A percentile compares a stretch with the other conserved stretches of the same genome.
Evolutionary conservation across 2,888 invertebrate species (phyloP).

Genomic region (Nemurella pictetii): DNA sequence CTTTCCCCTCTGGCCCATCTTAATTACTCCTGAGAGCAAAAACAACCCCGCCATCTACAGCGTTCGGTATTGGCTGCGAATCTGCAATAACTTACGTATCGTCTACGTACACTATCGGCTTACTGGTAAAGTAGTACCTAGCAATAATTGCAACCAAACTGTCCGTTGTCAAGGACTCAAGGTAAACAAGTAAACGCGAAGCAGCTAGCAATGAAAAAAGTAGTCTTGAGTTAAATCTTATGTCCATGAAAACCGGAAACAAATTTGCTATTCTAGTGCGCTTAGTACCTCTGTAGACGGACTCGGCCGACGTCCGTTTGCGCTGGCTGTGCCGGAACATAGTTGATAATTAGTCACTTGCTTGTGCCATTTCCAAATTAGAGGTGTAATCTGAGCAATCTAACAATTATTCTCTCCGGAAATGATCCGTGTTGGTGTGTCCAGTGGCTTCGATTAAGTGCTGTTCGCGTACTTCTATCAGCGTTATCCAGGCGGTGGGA

Average conservation of each 20-base stretch:
- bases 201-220: conserved; percentile 13
- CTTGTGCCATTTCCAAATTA: not conserved
- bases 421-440: not conserved
- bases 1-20: too few species aligned
- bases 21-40: too few species aligned
- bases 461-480: too few species aligned
- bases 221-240: conserved; percentile 18
- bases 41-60: not conserved
- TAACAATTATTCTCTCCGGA: conserved; percentile 1
- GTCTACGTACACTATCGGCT: not conserved
- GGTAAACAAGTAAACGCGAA: conserved; percentile 15
- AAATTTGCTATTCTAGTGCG: conserved; percentile 1
- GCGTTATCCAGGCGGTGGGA: not conserved
- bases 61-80: too few species aligned
- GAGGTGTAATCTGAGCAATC: not conserved
- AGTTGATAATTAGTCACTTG: not conserved
- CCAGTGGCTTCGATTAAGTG: conserved; percentile 1
- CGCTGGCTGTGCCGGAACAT: not conserved
- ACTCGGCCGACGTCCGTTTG: not conserved
- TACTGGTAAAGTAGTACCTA: not conserved
- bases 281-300: conserved; percentile 15
- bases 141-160: conserved; percentile 14
- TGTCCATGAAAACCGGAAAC: conserved; percentile 27
- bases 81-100: too few species aligned
- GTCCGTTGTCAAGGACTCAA: conserved; percentile 21